Base-by-base conservation (phyloP, 2,797 vertebrate genomes). In the Furcifer pardalis region DNA sequence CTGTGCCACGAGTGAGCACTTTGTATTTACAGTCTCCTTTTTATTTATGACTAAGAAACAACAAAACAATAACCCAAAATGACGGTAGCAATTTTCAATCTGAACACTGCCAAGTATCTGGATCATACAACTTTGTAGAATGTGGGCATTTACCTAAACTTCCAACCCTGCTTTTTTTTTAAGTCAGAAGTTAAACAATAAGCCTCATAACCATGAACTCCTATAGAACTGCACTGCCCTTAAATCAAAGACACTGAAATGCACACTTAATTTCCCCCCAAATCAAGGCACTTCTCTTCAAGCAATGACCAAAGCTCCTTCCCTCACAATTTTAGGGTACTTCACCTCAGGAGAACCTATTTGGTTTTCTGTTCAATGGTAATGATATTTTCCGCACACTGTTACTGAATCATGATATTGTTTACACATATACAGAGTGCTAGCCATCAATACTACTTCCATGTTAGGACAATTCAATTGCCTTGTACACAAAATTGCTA, bases 41-140 rank as follows among this genome's bases (percentile, higher is more conserved):
- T 90, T 92, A 94, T 93, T 90, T 95, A 95, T 94, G 96, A 96
- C 96, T 96, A 95, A 95, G 95, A 91, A 94, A 91, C 87, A 93
- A 92, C 93, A 83, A 79, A 89, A 84, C 75, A 66, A 25, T n/a
- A 86, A 71, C 56, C 79, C 32, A 42, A 69, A 79, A 91, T 71
- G 92, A 89, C 87, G 87, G 92, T 72, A 91, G 88, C 89, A 90
- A 89, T 94, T 82, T 89, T 91, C 91, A 85, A 86, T 83, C 86
- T 85, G 87, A 92, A 87, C 80, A 91, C 59, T 87, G 90, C 60
- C 30, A 86, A 91, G 85, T 12, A 32, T 88, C 92, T 91, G 86
- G 93, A 88, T 69, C 90, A 93, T 82, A 86, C 37, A 32, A 69
- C 8, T 89, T 76, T 77, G 80, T 85, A 88, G 92, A 94, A 92